Evolutionary conservation across 2,113 vertebrate species (phyloP), one percentile per base, ranked within the genome.

Genomic region (Zosterops hypoxanthus): DNA sequence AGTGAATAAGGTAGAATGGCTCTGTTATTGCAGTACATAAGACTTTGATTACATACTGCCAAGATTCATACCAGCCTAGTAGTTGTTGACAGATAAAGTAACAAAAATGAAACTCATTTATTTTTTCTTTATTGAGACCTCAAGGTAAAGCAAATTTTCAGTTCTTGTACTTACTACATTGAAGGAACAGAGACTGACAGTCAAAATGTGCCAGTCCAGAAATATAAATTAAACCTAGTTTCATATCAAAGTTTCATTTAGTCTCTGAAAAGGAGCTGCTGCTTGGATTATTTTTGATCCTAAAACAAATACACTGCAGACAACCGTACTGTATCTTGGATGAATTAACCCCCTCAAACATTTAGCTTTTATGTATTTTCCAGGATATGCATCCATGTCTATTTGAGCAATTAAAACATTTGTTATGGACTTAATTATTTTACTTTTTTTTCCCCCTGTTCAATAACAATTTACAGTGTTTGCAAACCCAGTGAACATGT

Each of bases 1-100:
- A 84, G 93, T 82, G 94, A 98, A 94, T 95, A 96, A 97, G 90
- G 96, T 96, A 95, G 97, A 98, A 97, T 97, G 92, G 95, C 95
- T 94, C 84, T 97, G 97, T 97, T 97, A 97, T 97, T 97, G 96
- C 92, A 97, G 95, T 97, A 97, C 97, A 97, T 97, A 97, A 98
- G 97, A 98, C 96, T 98, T 98, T 97, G 98, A 97, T 98, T 98
- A 97, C 96, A 97, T 94, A 92, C 96, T 97, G 97, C 97, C 96
- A 97, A 96, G 98, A 97, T 97, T 98, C 98, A 97, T 97, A 97
- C 95, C 96, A 97, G 95, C 95, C 95, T 97, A 95, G 97, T 96
- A 97, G 97, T 97, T 98, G 98, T 98, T 98, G 97, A 98, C 96
- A 98, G 97, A 98, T 98, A 98, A 98, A 98, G 97, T 97, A 98